phyloP scores from a whole-genome alignment of 2,797 vertebrate species.

The Okamejei kenojei region DNA sequence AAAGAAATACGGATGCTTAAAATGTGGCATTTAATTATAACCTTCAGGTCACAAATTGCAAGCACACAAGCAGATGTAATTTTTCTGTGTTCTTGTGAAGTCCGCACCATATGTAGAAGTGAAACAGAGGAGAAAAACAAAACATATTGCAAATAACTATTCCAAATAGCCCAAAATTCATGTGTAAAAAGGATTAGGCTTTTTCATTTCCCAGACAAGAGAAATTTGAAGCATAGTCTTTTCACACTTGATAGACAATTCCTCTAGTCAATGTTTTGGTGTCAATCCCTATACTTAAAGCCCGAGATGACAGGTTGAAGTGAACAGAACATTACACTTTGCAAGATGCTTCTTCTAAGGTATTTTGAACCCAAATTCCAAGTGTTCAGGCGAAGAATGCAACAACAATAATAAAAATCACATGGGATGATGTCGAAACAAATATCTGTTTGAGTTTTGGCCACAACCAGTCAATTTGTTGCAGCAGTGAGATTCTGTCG shows the following conservation, averaged over 20 bases:
- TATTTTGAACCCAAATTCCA: not conserved
- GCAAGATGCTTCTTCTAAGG: not conserved
- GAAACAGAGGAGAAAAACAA: not conserved
- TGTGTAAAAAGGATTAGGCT: not conserved
- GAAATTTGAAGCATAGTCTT: not conserved
- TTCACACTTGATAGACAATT: not conserved
- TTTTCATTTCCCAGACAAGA: not conserved
- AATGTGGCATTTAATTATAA: not conserved
- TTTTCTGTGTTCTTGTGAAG: not conserved
- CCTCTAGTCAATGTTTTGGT: not conserved
- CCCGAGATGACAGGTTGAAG: not conserved
- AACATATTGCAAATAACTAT: not conserved
- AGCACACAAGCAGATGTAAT: not conserved
- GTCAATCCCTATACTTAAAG: not conserved
- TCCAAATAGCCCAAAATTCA: not conserved
- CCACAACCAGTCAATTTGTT: not conserved
- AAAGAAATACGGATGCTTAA: not conserved
- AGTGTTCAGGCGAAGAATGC: not conserved
- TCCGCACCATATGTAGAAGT: not conserved
- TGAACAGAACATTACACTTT: not conserved
- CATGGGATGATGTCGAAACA: no score
- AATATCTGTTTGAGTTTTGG: not conserved
- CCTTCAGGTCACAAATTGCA: not conserved
- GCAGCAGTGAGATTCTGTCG: not conserved
- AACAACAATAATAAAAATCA: not conserved